Evolutionary conservation across 2,888 invertebrate genomes (phyloP), one percentile per base, ranked within the genome.

Genomic region (Gnatocerus cornutus): DNA sequence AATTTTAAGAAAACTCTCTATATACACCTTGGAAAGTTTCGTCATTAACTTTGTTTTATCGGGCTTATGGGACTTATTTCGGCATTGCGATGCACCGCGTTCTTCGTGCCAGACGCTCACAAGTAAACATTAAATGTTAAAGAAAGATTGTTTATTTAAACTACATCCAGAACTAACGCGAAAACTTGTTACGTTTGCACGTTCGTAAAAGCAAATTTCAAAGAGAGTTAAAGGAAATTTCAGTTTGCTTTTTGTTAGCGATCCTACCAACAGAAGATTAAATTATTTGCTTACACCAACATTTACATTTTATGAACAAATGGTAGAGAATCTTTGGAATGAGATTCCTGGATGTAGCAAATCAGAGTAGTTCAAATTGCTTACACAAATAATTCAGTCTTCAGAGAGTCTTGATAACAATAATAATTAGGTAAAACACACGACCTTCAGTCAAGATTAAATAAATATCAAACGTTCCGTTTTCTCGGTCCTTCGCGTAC

Each of bases 21-120:
- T 48, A 39, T 63, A 43, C 71, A 66, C 50, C 43, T 56, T 61
- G 58, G 14, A 29, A 66, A 71, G 62, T 66, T 71, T 63, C 66
- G 62, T 71, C 66, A 71, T 71, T 71, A 71, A 66, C 33, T 69
- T 67, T 66, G 71, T 63, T 71, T 71, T 69, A 71, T 69, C 68
- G 68, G 45, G 46, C 71, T 52, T 63, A 29, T 3, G 69, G 62
- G 71, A 63, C 48, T 62, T 71, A 69, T 68, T 69, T 58, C 41
- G 53, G 33, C 63, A 68, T 46, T 12, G 39, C n/a, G 21, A 52
- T 63, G 52, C 43, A 30, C n/a, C 43, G 12, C 37, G 13, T 12
- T 43, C 14, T 39, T 37, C 37, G 37, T 8, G 27, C 37, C 50
- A 62, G 12, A 37, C 16, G 21, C 33, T 21, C 12, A 12, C 10